Conservation (phyloP, 2,888 invertebrate genomes). For the Caenorhabditis macrosperma region DNA sequence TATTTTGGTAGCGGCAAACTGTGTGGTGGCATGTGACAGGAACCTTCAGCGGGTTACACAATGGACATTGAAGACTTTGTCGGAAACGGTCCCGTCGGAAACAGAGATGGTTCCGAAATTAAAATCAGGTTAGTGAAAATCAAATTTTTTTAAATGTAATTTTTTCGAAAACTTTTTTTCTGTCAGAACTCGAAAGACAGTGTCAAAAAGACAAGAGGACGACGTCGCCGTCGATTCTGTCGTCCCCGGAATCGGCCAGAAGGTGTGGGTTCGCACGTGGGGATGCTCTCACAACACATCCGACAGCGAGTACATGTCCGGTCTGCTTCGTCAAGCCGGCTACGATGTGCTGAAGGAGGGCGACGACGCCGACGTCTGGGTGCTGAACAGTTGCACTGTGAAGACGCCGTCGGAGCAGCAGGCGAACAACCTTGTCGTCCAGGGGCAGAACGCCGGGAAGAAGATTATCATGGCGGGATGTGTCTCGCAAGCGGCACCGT, state of each 20-base stretch:
- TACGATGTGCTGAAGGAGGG: conserved; percentile 84
- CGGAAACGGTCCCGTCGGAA: conserved; percentile 31
- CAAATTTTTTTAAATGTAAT: no score
- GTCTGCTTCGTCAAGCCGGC: conserved; percentile 86
- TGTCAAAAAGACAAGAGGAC: conserved; percentile 27
- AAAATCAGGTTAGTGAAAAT: conserved; percentile 56
- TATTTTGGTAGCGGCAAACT: not conserved
- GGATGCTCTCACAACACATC: conserved; percentile 89
- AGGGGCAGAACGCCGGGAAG: conserved; percentile 66
- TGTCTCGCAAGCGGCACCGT: conserved; percentile 90
- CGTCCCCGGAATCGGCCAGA: conserved; percentile 64
- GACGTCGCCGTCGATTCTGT: conserved; percentile 67
- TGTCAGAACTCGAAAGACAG: conserved; percentile 45
- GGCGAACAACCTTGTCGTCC: conserved; percentile 64
- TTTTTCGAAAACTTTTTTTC: not conserved
- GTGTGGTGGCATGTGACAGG: not conserved
- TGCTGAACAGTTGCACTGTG: conserved; percentile 97
- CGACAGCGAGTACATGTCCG: conserved; percentile 99
- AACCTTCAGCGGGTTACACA: conserved; percentile 18
- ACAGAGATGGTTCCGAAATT: conserved; percentile 55
- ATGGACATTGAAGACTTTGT: conserved; percentile 69
- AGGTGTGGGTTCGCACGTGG: conserved; percentile 74
- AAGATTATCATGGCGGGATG: conserved; percentile 93
- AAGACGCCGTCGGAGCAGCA: conserved; percentile 92
- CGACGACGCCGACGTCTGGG: conserved; percentile 90